Evolutionary conservation across 2,888 invertebrate genomes (phyloP).

Genomic region (Tenthredo distinguenda): DNA sequence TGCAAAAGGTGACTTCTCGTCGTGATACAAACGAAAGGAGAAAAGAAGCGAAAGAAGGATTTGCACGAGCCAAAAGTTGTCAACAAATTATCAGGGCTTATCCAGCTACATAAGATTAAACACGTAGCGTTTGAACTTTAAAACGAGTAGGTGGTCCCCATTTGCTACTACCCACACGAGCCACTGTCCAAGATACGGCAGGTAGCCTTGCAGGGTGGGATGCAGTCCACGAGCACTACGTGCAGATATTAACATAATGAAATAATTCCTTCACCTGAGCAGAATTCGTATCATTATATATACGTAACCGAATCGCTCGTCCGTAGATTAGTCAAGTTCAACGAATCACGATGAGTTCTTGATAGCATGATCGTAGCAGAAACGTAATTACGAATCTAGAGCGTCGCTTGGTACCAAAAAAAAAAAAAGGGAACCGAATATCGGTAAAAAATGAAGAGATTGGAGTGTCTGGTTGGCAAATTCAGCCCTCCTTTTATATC

Average conservation of each 20-base stretch:
- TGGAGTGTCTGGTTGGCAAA: no score
- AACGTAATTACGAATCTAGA: neutral
- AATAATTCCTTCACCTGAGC: slow-evolving; percentile 3
- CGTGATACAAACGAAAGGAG: neutral
- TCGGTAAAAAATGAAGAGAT: neutral
- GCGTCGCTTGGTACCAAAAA: neutral
- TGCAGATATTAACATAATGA: slow-evolving; percentile 8
- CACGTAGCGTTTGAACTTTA: slow-evolving; percentile 29
- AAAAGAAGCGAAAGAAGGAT: neutral
- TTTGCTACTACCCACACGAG: slow-evolving; percentile 39
- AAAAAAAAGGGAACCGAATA: neutral
- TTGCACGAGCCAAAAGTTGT: slow-evolving; percentile 21
- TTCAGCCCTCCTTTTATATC: no score
- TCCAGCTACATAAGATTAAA: neutral
- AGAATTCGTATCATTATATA: neutral
- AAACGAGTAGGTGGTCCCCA: slow-evolving; percentile 32
- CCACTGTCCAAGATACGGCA: slow-evolving; percentile 1
- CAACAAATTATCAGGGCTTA: slow-evolving; percentile 17
- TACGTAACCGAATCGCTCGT: neutral
- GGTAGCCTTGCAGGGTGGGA: slow-evolving; percentile 10
- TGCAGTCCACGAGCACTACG: neutral
- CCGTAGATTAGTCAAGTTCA: slow-evolving; percentile 21
- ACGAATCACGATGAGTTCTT: slow-evolving; percentile 14
- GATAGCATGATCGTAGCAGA: neutral
- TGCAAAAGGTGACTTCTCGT: neutral